These are phyloP conservation scores for Lophotis ruficrista DNA, from an alignment of 2,113 vertebrate genomes.

Conservation along the genomic window DNA sequence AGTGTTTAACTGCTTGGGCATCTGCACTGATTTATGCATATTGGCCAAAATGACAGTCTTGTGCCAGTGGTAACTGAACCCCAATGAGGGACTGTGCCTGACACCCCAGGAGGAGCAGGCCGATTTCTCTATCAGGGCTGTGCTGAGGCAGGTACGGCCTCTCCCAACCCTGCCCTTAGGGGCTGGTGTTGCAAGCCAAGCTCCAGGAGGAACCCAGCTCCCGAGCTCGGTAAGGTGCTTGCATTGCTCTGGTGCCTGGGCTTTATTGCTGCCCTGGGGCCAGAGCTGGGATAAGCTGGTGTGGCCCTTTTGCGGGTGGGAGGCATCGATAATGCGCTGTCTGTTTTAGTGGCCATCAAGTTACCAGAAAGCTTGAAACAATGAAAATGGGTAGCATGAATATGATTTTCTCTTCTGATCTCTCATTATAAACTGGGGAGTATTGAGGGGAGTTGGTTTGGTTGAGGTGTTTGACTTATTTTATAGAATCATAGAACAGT, in stretches of 20 bases:
- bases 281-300: not conserved
- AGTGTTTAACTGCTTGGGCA: not conserved
- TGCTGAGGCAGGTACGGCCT: not conserved
- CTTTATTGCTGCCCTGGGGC: not conserved
- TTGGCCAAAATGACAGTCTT: not conserved
- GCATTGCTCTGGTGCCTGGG: not conserved
- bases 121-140: rapidly evolving
- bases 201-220: not conserved
- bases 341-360: not conserved
- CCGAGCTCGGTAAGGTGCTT: not conserved
- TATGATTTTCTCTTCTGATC: not conserved
- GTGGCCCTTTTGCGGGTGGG: not conserved
- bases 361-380: not conserved
- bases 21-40: not conserved
- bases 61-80: not conserved
- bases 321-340: not conserved
- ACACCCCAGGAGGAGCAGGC: not conserved
- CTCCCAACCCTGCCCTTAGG: not conserved
- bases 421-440: not conserved
- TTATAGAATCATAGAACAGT: too few species aligned
- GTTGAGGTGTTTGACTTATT: not conserved
- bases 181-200: not conserved
- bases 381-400: not conserved
- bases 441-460: not conserved
- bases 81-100: not conserved